Evolutionary conservation across 1,140 invertebrate species (phyloP), one percentile per base, ranked within the genome.

Genomic region (Drosophila murphyi): DNA sequence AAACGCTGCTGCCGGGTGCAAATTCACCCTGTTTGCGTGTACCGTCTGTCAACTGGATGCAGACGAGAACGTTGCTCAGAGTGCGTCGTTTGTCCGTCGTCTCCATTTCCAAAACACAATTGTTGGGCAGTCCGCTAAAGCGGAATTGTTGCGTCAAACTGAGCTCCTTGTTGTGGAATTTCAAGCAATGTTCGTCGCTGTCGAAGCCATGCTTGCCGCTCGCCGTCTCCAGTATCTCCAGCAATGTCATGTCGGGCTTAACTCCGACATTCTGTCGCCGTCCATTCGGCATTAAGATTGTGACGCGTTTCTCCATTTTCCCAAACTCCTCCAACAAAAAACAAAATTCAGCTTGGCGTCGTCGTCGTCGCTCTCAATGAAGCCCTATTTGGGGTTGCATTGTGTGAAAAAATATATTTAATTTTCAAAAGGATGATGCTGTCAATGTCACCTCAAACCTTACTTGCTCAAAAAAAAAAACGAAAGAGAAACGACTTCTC

Each of bases 81-180:
- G 95, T 94, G 12, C 92, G 82, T 67, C 96, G 93, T 55, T 80
- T 89, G 72, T 94, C 95, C 12, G 94, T 93, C 57, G 95, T 93
- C 80, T 95, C 94, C 93, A 97, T 95, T 93, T 98, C 97, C 32
- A 98, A 90, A 48, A 95, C 95, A 56, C 96, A 97, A 93, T 97
- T 97, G 90, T 97, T 97, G 8, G 96, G 95, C 50, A 97, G 92
- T 35, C 96, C 96, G 59, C 96, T 95, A 93, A 96, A 97, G 39
- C 96, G 94, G 50, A 97, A 93, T 55, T 95, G 95, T 50, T 95
- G 93, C 60, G 95, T 96, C 47, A 95, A 92, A 89, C 97, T 96
- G 5, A 97, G 83, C 39, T 95, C 92, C 91, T 95, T 95, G 82
- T 96, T 96, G 79, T 96, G 95, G 93, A 97, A 96, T 94, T 95